Evolutionary conservation across 2,113 vertebrate species (phyloP).

Genomic region (Sitta europaea): DNA sequence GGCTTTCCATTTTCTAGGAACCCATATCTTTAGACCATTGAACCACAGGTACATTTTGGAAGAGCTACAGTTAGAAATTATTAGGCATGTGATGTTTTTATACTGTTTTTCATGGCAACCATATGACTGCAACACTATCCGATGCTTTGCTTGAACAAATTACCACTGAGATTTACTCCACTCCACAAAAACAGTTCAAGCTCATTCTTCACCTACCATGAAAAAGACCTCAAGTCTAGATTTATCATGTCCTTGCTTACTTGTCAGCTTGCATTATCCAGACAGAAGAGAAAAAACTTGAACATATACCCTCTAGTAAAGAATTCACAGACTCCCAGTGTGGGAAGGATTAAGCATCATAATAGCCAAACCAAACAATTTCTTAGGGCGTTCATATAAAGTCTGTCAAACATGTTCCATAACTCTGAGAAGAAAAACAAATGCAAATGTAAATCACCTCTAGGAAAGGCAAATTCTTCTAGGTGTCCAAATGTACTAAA

Average conservation of each 20-base stretch:
- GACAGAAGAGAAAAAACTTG: not conserved
- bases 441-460: conserved; percentile 23
- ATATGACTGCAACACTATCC: not conserved
- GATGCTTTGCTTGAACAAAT: not conserved
- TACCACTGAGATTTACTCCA: not conserved
- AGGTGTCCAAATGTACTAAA: not conserved
- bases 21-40: not conserved
- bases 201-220: conserved; percentile 1
- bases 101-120: not conserved
- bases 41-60: not conserved
- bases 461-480: not conserved
- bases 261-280: conserved; percentile 1
- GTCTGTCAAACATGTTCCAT: not conserved
- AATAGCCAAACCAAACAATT: not conserved
- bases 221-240: conserved; percentile 31
- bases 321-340: not conserved
- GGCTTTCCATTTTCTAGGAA: not conserved
- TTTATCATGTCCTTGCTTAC: not conserved
- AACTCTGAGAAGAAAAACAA: conserved; percentile 28
- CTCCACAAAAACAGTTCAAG: not conserved
- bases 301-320: not conserved
- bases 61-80: not conserved
- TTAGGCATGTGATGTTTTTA: not conserved
- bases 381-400: not conserved
- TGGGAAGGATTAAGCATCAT: not conserved